These are phyloP conservation scores for Oreochromis tanganicae DNA, from an alignment of 2,113 vertebrate genomes.

Conservation along the genomic window DNA sequence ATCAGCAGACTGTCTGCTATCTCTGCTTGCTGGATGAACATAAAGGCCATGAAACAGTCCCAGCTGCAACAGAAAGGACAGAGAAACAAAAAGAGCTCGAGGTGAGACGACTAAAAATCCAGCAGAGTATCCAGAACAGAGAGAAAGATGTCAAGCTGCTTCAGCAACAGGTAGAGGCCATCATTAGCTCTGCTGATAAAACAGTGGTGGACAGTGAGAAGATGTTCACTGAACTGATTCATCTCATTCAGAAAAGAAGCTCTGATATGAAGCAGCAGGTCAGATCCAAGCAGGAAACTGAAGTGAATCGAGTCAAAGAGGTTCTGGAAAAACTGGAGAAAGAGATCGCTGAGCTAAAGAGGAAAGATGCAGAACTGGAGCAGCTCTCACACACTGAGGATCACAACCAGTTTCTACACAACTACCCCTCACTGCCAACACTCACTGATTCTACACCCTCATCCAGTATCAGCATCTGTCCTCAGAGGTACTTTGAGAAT, in stretches of 20 bases:
- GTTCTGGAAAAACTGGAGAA: not conserved
- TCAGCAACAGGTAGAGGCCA: not conserved
- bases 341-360: not conserved
- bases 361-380: not conserved
- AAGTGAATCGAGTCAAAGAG: not conserved
- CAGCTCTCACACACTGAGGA: not conserved
- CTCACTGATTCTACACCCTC: rapidly evolving
- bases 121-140: not conserved
- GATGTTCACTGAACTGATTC: not conserved
- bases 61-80: not conserved
- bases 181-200: not conserved
- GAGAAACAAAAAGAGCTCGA: not conserved
- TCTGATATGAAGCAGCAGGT: not conserved
- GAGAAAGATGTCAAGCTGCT: not conserved
- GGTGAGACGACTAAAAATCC: not conserved
- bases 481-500: not conserved
- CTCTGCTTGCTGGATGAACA: not conserved
- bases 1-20: not conserved
- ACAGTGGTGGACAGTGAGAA: not conserved
- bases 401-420: not conserved
- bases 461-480: not conserved
- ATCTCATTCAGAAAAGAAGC: not conserved
- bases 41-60: not conserved
- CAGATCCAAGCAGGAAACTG: not conserved
- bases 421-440: not conserved